These are phyloP conservation scores for Ciconia nigra DNA, from an alignment of 2,797 vertebrate genomes.

Conservation along the genomic window DNA sequence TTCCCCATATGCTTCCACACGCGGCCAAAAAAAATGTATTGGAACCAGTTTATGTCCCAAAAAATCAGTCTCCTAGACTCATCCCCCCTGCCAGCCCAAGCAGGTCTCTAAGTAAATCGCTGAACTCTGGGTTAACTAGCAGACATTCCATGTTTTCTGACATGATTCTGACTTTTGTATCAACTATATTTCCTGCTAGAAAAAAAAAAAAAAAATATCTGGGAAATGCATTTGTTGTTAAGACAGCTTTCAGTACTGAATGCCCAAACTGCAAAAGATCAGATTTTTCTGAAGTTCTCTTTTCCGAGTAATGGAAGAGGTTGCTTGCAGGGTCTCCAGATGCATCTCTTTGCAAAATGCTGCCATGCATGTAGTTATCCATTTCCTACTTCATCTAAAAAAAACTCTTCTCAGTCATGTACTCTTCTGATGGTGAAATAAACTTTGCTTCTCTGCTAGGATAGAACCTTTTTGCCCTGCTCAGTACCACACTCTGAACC, in stretches of 20 bases:
- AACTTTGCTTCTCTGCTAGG: background rate
- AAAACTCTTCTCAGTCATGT: background rate
- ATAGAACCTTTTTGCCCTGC: background rate
- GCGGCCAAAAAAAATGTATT: background rate
- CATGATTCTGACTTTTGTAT: background rate
- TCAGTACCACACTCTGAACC: background rate
- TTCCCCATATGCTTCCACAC: background rate
- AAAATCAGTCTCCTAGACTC: background rate
- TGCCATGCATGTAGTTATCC: background rate
- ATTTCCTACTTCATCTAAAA: background rate
- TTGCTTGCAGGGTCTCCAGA: background rate
- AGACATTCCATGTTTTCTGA: background rate
- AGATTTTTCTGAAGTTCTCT: background rate
- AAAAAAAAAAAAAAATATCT: background rate
- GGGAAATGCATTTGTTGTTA: background rate
- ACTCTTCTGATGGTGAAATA: background rate
- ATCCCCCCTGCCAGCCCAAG: background rate
- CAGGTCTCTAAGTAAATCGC: background rate
- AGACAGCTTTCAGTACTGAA: background rate
- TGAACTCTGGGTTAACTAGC: background rate
- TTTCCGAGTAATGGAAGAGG: background rate
- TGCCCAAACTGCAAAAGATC: background rate
- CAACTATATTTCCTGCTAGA: background rate
- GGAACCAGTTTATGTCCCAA: background rate
- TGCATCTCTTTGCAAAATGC: background rate